phyloP scores from a whole-genome alignment of 2,797 vertebrate genomes.

The Pangasius djambal region DNA sequence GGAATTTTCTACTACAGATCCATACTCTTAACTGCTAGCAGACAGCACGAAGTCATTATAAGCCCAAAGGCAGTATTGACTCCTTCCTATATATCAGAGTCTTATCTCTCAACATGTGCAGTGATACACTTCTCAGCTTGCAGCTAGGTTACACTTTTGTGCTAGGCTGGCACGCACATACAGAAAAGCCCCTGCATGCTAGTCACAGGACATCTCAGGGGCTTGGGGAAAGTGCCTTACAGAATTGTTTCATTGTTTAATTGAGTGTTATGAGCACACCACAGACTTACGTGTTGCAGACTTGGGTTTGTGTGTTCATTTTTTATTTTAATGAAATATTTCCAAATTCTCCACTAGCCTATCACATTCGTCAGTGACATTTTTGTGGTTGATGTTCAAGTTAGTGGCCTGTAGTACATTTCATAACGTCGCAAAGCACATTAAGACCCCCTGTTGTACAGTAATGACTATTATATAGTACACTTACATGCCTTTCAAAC shows the following conservation, averaged over 20 bases:
- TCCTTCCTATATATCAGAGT: background rate
- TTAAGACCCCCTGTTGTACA: background rate
- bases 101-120: background rate
- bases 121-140: background rate
- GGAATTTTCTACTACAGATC: background rate
- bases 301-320: background rate
- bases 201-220: background rate
- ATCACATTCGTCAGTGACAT: background rate
- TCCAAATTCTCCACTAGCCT: background rate
- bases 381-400: background rate
- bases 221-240: background rate
- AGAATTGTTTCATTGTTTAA: background rate
- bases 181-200: background rate
- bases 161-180: background rate
- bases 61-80: slow-evolving; percentile 6
- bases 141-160: background rate
- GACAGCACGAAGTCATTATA: background rate
- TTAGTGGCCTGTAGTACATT: background rate
- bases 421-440: background rate
- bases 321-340: background rate
- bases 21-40: background rate
- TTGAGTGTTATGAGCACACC: background rate
- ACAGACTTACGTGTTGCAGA: background rate
- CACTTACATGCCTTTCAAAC: background rate
- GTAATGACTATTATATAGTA: background rate